Evolutionary conservation across 2,888 invertebrate species (phyloP).

Genomic region (Imbricaverruca yamaguchii): DNA sequence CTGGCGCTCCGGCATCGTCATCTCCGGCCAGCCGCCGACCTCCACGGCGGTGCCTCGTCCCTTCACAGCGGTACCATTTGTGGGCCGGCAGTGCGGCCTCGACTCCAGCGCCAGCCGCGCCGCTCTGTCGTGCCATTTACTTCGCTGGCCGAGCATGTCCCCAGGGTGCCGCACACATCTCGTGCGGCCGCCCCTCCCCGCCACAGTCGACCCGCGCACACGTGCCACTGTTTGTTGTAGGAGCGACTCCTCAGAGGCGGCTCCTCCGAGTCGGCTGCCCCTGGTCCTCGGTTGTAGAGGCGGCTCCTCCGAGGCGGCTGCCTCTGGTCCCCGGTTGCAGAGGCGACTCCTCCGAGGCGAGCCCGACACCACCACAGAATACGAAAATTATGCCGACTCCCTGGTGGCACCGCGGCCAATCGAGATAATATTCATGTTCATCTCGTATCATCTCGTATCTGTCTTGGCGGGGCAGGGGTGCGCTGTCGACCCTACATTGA

Average conservation of each 20-base stretch:
- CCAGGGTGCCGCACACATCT: too few relatives aligned
- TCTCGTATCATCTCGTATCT: background rate
- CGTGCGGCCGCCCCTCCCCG: too few relatives aligned
- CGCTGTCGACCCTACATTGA: background rate
- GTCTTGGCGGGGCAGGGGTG: background rate
- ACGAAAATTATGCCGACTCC: background rate
- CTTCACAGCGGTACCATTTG: background rate
- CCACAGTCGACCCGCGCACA: too few relatives aligned
- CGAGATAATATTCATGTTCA: constrained; percentile 11
- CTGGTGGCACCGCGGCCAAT: background rate
- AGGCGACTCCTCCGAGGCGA: background rate
- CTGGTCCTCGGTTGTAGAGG: background rate
- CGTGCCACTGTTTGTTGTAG: background rate
- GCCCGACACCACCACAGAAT: background rate
- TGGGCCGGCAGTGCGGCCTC: background rate
- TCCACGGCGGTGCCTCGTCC: background rate
- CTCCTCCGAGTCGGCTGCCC: too few relatives aligned
- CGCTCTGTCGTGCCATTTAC: too few relatives aligned
- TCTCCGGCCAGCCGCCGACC: too few relatives aligned
- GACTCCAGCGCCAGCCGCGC: too few relatives aligned
- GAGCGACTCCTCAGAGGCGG: background rate
- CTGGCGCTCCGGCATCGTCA: background rate
- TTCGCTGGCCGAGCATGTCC: too few relatives aligned
- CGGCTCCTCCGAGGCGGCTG: background rate
- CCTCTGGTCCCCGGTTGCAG: background rate